Evolutionary conservation across 1,140 invertebrate species (phyloP).

Genomic region (Sminthurinus signatus): DNA sequence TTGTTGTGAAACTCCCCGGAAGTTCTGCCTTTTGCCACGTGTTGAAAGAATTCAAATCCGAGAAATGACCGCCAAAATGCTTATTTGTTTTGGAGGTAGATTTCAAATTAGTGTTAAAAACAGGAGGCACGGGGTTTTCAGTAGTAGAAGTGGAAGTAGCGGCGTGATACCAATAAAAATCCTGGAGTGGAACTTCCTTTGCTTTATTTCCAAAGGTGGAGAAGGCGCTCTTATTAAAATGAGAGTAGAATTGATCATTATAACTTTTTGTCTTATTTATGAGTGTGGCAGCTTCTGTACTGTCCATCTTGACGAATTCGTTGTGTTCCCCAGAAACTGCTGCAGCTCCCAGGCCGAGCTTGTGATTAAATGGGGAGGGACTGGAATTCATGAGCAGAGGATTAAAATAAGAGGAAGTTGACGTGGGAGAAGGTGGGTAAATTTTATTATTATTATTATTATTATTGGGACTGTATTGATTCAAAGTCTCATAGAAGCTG

Average conservation of each 20-base stretch:
- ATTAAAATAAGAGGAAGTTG: background rate
- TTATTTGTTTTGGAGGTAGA: too few relatives aligned
- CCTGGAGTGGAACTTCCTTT: background rate
- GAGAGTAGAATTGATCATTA: constrained; percentile 30
- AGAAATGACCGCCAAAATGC: too few relatives aligned
- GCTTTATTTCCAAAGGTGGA: background rate
- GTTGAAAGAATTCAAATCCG: background rate
- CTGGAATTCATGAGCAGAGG: background rate
- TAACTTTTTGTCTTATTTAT: constrained; percentile 24
- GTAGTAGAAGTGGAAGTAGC: background rate
- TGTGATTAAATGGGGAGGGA: too few relatives aligned
- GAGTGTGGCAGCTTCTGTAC: constrained; percentile 6
- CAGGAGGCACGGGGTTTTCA: background rate
- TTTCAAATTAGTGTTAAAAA: background rate
- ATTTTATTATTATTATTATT: constrained; percentile 20
- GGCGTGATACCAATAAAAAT: background rate
- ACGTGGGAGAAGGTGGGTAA: background rate
- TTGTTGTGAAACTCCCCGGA: constrained; percentile 4
- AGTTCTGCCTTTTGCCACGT: background rate
- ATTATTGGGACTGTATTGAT: too few relatives aligned
- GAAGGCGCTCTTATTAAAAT: constrained; percentile 22
- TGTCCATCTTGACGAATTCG: constrained; percentile 25
- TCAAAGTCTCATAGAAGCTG: constrained; percentile 18
- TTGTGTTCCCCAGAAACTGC: background rate
- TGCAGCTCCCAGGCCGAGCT: background rate